These are phyloP conservation scores for Eulemur rubriventer DNA, from an alignment of 2,797 vertebrate genomes.

Conservation along the genomic window DNA sequence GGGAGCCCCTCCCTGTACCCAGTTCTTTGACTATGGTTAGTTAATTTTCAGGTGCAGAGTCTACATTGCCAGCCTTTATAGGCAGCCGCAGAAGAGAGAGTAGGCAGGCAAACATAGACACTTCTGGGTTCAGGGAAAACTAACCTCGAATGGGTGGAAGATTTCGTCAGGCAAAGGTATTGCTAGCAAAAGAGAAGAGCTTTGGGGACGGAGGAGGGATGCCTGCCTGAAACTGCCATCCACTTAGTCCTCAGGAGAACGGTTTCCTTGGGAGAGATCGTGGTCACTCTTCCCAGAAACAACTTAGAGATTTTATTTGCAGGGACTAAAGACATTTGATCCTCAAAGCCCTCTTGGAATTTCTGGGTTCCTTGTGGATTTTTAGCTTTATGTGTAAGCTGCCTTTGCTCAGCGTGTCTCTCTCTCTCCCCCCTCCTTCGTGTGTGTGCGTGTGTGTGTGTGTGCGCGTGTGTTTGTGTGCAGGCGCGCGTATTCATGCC, in stretches of 20 bases:
- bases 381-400: slow-evolving; percentile 35
- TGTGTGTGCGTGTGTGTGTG: neutral
- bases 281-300: neutral
- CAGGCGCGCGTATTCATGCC: slow-evolving; percentile 21
- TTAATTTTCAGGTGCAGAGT: slow-evolving; percentile 10
- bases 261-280: neutral
- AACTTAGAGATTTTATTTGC: neutral
- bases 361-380: neutral
- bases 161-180: neutral
- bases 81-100: neutral
- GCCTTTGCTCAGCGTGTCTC: neutral
- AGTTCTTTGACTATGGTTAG: neutral
- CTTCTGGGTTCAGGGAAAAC: neutral
- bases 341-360: neutral
- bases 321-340: neutral
- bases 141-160: slow-evolving; percentile 8
- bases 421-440: neutral
- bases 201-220: neutral
- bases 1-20: neutral
- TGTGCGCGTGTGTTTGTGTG: neutral
- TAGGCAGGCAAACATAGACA: neutral
- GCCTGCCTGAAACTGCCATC: neutral
- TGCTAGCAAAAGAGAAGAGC: neutral
- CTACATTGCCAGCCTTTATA: neutral
- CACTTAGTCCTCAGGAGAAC: neutral